These are phyloP conservation scores for Barnardius zonarius DNA, from an alignment of 2,113 vertebrate genomes.

Conservation along the genomic window DNA sequence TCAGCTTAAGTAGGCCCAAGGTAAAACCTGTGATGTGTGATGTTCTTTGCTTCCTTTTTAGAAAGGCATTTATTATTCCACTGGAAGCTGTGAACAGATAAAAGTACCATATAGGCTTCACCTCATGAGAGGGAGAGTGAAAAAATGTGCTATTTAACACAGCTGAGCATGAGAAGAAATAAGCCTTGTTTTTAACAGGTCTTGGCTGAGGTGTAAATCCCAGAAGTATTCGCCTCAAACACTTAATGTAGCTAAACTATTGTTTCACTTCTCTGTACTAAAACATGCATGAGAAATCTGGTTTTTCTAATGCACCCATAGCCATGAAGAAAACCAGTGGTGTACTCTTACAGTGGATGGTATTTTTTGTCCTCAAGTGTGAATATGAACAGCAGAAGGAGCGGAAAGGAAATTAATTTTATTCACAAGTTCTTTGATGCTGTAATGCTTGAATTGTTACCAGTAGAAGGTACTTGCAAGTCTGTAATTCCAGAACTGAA, in stretches of 20 bases:
- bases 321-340: not conserved
- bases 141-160: not conserved
- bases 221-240: not conserved
- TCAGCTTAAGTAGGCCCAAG: not conserved
- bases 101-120: not conserved
- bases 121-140: not conserved
- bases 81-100: not conserved
- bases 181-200: not conserved
- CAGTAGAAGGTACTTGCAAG: not conserved
- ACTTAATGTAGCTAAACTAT: not conserved
- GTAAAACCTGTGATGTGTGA: not conserved
- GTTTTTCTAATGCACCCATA: not conserved
- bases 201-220: not conserved
- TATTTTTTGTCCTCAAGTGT: not conserved
- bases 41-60: not conserved
- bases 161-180: not conserved
- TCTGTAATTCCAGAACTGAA: not conserved
- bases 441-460: not conserved
- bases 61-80: not conserved
- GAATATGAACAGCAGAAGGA: not conserved
- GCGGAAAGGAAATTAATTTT: not conserved
- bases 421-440: not conserved
- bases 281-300: not conserved
- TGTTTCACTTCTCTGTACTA: not conserved
- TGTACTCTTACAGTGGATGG: not conserved